A percentile compares a stretch with the other conserved stretches of the same genome.
Evolutionary conservation across 2,888 invertebrate genomes (phyloP).

Genomic region (Dryococelus australis): DNA sequence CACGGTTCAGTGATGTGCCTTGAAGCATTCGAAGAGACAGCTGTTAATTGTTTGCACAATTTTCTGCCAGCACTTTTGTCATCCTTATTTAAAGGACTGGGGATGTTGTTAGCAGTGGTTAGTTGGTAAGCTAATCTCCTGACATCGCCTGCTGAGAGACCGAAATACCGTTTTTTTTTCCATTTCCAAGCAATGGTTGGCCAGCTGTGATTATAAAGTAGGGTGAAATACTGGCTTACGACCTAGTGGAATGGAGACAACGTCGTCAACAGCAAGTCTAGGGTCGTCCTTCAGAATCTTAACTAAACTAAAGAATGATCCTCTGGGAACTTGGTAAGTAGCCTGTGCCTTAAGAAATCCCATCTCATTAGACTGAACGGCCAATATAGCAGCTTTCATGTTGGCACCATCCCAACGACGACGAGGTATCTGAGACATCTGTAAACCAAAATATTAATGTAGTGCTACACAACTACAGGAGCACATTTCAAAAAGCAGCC

Average conservation of each 20-base stretch:
- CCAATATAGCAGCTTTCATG: conserved; percentile 2
- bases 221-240: background rate
- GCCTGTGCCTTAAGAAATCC: background rate
- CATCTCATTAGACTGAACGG: background rate
- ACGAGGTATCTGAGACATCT: background rate
- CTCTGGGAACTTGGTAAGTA: background rate
- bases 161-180: too few relatives aligned
- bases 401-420: conserved; percentile 1
- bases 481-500: too few relatives aligned
- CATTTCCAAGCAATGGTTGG: too few relatives aligned
- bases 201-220: background rate
- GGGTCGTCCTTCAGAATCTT: background rate
- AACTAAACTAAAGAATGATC: background rate
- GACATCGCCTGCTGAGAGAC: too few relatives aligned
- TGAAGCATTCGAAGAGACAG: too few relatives aligned
- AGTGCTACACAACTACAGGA: too few relatives aligned
- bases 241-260: background rate
- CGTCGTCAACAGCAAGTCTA: background rate
- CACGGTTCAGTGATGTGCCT: background rate
- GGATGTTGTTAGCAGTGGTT: too few relatives aligned
- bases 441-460: background rate
- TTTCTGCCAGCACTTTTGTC: too few relatives aligned
- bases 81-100: too few relatives aligned
- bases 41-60: too few relatives aligned
- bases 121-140: too few relatives aligned